Evolutionary conservation across 2,888 invertebrate genomes (phyloP), one percentile per base, ranked within the genome.

Genomic region (Stenoptilia bipunctidactyla): DNA sequence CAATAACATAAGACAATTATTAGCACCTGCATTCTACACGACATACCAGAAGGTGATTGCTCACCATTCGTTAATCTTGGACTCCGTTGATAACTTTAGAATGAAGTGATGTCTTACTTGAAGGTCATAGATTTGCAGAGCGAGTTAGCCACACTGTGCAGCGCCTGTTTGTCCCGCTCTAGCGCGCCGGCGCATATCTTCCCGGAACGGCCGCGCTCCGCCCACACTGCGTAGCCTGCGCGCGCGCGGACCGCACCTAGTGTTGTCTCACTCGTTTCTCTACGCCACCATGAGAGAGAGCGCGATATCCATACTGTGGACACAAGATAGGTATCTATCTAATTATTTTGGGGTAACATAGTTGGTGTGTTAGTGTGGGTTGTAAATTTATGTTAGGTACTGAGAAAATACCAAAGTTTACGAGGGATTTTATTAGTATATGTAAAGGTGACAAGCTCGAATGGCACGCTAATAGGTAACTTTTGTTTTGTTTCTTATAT

Each of bases 191-290:
- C 90, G 62, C 94, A 94, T 27, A 94, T 73, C 73, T 94, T 94
- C 38, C 94, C 93, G 38, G 88, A 85, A 38, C 87, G 86, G 4
- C 94, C 93, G 56, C 92, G 91, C 70, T 94, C 94, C 51, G 92
- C 91, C 83, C 94, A 94, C 46, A 93, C 87, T 2, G 94, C 92
- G 71, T 89, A 93, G n/a, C 95, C 95, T 48, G 90, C 90, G 40
- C 89, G 86, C 53, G 86, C 87, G 55, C 93, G 92, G 42, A 88
- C 85, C 0, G 88, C 83, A 36, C 90, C 87, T 59, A 92, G 89
- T 1, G 92, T 91, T 1, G 89, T 88, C 61, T 90, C 86, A 44
- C 87, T 74, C 35, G 86, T 88, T 47, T 89, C 87, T 39, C 88
- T 86, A 44, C 85, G 84, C 61, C 90, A 79, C 39, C 87, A 85